These are phyloP conservation scores for Nasonia vitripennis DNA, from an alignment of 1,140 invertebrate genomes.

Conservation along the genomic window DNA sequence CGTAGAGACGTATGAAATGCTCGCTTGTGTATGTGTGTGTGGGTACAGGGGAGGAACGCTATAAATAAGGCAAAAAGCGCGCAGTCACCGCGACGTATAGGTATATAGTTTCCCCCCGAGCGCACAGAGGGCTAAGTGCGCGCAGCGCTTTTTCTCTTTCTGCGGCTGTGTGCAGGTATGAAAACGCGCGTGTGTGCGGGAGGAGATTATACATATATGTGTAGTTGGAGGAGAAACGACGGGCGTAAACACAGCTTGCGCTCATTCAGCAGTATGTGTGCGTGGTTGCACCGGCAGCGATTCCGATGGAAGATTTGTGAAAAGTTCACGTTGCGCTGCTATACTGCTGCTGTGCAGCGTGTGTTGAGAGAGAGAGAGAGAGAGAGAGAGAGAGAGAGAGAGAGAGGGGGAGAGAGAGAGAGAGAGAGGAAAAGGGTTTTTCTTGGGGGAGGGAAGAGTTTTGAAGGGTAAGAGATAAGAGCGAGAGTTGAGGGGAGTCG, in stretches of 20 bases:
- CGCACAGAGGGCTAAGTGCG: not conserved
- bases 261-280: conserved; percentile 44
- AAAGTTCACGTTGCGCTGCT: too few relatives aligned
- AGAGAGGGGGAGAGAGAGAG: too few relatives aligned
- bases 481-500: not conserved
- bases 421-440: not conserved
- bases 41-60: conserved; percentile 29
- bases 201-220: conserved; percentile 56
- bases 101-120: not conserved
- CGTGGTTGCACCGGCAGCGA: conserved; percentile 50
- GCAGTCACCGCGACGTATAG: not conserved
- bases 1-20: conserved; percentile 38
- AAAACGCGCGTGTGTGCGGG: not conserved
- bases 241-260: conserved; percentile 64
- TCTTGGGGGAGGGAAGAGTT: not conserved
- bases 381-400: not conserved
- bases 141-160: not conserved
- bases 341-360: too few relatives aligned
- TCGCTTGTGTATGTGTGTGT: not conserved
- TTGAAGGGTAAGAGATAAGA: not conserved
- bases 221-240: conserved; percentile 55
- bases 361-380: not conserved
- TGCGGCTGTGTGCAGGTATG: not conserved
- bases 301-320: not conserved
- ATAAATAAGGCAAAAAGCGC: conserved; percentile 23